Base-by-base conservation (phyloP, 2,797 vertebrate species). In the Anolis apletophallus region DNA sequence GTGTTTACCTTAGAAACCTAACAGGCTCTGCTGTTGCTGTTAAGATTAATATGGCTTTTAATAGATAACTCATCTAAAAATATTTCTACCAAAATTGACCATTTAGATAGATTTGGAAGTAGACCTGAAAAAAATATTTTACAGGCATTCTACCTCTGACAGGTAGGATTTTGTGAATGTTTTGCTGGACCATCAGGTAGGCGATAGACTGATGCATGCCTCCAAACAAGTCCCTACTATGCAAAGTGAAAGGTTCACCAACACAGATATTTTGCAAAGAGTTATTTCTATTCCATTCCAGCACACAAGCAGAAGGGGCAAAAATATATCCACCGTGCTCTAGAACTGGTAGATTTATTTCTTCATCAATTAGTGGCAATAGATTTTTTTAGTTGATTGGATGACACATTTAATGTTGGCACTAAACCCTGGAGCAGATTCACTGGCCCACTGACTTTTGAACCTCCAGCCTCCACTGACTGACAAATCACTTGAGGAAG, bases 1-100 rank as follows among this genome's bases (percentile, higher is more conserved):
- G 88, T 36, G 90, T 72, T 86, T 86, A 90, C 95, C 95, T 92
- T 95, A 94, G 96, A 95, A 96, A 96, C 94, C 85, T 91, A 93
- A 91, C 88, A 90, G 81, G 80, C 77, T 83, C 91, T 93, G 84
- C 90, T 36, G 94, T 75, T 32, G 84, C 21, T 59, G 59, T 76
- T 85, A 94, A 93, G 94, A 93, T 94, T 94, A 93, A 88, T 83
- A 91, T 67, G 55, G 6, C 19, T 90, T 85, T 85, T 83, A 91
- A 88, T 93, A 81, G 87, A 72, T 64, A 80, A 85, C 84, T 54
- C 17, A 32, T 68, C 29, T 80, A 13, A 87, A n/a, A 29, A 54
- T 90, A 81, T 57, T 46, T 88, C 32, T 78, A 74, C 34, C 73
- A 86, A 73, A 86, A 0, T 1, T 26, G 1, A 9, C 32, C 40